Conservation (phyloP, 2,797 vertebrate species). For the Typhlichthys eigenmanni region DNA sequence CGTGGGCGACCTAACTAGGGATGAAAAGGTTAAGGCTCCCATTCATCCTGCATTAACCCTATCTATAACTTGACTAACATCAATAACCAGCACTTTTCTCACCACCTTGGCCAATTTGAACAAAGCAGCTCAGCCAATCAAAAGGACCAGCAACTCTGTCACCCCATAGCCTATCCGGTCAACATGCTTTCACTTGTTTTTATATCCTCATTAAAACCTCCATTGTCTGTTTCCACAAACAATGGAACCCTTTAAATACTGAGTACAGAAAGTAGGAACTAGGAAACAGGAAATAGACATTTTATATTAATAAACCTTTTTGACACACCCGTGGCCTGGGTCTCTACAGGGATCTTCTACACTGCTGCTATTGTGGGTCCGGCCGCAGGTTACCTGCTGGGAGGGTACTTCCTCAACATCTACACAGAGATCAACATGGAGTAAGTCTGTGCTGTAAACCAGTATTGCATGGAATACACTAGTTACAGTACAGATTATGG, state of each 20-base stretch:
- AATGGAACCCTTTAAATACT: conserved; percentile 49
- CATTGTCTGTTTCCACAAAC: conserved; percentile 31
- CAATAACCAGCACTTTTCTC: conserved; percentile 13
- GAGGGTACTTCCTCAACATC: conserved; percentile 91
- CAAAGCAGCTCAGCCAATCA: conserved; percentile 37
- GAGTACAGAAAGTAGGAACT: conserved; percentile 30
- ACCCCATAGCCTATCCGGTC: neutral
- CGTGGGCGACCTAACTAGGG: too few species aligned
- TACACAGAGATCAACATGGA: conserved; percentile 84
- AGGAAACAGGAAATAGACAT: conserved; percentile 47
- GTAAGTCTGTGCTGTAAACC: conserved; percentile 76
- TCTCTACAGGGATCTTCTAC: conserved; percentile 87
- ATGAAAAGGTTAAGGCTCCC: conserved; percentile 5
- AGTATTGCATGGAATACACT: neutral
- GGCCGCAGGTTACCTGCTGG: conserved; percentile 92
- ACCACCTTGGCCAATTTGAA: conserved; percentile 32
- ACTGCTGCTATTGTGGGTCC: conserved; percentile 94
- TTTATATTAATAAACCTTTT: conserved; percentile 7
- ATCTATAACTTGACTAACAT: conserved; percentile 36
- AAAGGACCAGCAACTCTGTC: conserved; percentile 6
- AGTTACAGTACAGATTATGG: neutral
- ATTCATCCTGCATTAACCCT: conserved; percentile 19
- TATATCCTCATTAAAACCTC: neutral
- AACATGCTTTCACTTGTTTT: neutral
- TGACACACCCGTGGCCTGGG: conserved; percentile 32